Base-by-base conservation (phyloP, 2,888 invertebrate species). In the Conomelus anceps region DNA sequence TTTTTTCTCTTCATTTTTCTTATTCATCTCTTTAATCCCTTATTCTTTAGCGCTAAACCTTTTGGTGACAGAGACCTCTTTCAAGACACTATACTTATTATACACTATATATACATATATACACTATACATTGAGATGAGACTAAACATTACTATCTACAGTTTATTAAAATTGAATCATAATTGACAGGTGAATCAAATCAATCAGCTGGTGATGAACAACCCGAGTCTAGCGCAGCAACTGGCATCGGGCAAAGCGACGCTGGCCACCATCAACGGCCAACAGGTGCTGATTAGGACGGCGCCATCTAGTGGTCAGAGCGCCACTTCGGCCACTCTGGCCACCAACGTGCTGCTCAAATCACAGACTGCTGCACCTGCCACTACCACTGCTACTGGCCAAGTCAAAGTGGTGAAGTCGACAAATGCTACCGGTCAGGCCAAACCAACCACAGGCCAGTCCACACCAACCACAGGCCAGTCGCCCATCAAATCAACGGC, bases 241-340 rank as follows among this genome's bases (percentile, higher is more conserved):
- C 94, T 98, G 90, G 97, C 97, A 0, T 95, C 96, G 22, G 97
- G 97, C 9, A 97, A 97, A 93, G 95, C 97, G 11, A 97, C 97
- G 93, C 94, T 98, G 89, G 97, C 97, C 0, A 97, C 97, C 0
- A 96, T 98, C 24, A 97, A 97, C 92, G 97, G 97, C 0, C 97
- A 97, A 92, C 97, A 97, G 93, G 97, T 98, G 26, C 94, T 97
- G 85, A 96, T 98, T 90, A 94, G 97, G 86, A 96, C 96, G 0
- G 95, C 97, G 13, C 89, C 90, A 20, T 0, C 86, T n/a, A n/a
- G n/a, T n/a, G n/a, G 22, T 1, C 22, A 22, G 86, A 22, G 22
- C 22, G n/a, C n/a, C n/a, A n/a, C n/a, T n/a, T n/a, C 22, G 22
- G 6, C 86, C 22, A n/a, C n/a, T n/a, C n/a, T n/a, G n/a, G 23